Percentiles rank a stretch among this genome's conserved stretches.
These are phyloP conservation scores for Rhodophaea formosa DNA, from an alignment of 2,888 invertebrate genomes.

Conservation along the genomic window DNA sequence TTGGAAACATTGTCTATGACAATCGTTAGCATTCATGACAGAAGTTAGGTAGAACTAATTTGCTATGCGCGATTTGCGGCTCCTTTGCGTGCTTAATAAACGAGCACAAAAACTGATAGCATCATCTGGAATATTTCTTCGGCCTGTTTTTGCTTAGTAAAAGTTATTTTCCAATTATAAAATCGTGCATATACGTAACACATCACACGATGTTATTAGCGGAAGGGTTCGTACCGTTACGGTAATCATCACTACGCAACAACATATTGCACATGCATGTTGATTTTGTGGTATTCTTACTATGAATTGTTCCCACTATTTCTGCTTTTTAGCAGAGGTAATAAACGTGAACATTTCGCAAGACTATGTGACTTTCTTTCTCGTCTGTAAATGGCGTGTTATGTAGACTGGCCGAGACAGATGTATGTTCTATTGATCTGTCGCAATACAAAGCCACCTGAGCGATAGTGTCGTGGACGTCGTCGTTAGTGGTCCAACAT, in stretches of 20 bases:
- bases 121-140: slow-evolving; percentile 26
- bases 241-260: slow-evolving; percentile 30
- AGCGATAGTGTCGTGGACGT: slow-evolving; percentile 45
- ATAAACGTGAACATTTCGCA: slow-evolving; percentile 27
- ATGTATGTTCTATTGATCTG: slow-evolving; percentile 61
- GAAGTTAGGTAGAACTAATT: not conserved
- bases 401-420: slow-evolving; percentile 46
- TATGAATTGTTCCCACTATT: slow-evolving; percentile 19
- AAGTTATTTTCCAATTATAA: slow-evolving; percentile 43
- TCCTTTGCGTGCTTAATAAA: slow-evolving; percentile 18
- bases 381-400: slow-evolving; percentile 36
- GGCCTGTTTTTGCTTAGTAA: slow-evolving; percentile 40
- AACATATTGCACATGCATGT: slow-evolving; percentile 31
- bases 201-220: slow-evolving; percentile 27
- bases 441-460: slow-evolving; percentile 50
- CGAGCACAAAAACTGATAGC: slow-evolving; percentile 24
- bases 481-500: slow-evolving; percentile 38
- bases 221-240: slow-evolving; percentile 41
- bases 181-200: slow-evolving; percentile 38
- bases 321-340: slow-evolving; percentile 6
- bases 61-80: slow-evolving; percentile 11
- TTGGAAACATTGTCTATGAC: not conserved
- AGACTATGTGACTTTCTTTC: slow-evolving; percentile 11
- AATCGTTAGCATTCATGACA: slow-evolving; percentile 10
- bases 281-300: slow-evolving; percentile 32